Percentiles rank a stretch among this genome's conserved stretches.
Conservation (phyloP, 1,140 invertebrate genomes). For the Hetaerina americana region DNA sequence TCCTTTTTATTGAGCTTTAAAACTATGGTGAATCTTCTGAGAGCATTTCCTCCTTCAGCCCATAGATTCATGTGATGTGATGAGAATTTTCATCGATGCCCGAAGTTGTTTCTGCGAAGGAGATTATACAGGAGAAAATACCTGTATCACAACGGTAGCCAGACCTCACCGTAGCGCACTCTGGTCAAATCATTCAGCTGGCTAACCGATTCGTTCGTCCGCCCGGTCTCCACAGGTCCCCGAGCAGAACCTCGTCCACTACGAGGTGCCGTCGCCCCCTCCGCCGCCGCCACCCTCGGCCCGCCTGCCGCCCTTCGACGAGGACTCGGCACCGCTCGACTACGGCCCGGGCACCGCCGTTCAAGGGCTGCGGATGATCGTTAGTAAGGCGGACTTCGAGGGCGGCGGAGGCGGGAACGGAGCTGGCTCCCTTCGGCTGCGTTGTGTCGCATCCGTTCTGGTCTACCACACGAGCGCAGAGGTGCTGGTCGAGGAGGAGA, state of each 20-base stretch:
- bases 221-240: not conserved
- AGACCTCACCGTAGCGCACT: no score
- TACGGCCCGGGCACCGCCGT: not conserved
- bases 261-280: not conserved
- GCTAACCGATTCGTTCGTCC: no score
- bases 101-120: no score
- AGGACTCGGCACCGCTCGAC: not conserved
- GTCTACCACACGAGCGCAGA: not conserved
- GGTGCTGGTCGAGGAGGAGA: not conserved
- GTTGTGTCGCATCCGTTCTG: not conserved
- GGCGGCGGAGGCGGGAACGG: no score
- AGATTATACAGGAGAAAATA: no score
- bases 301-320: not conserved
- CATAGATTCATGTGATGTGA: no score
- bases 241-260: not conserved
- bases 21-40: no score
- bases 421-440: not conserved
- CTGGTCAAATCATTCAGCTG: no score
- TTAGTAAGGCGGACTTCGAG: not conserved
- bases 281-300: not conserved
- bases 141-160: no score
- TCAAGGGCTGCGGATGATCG: not conserved
- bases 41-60: no score
- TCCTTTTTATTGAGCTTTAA: no score
- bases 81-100: no score